Base-by-base conservation (phyloP, 2,113 vertebrate genomes). In the Australoheros scitulus region DNA sequence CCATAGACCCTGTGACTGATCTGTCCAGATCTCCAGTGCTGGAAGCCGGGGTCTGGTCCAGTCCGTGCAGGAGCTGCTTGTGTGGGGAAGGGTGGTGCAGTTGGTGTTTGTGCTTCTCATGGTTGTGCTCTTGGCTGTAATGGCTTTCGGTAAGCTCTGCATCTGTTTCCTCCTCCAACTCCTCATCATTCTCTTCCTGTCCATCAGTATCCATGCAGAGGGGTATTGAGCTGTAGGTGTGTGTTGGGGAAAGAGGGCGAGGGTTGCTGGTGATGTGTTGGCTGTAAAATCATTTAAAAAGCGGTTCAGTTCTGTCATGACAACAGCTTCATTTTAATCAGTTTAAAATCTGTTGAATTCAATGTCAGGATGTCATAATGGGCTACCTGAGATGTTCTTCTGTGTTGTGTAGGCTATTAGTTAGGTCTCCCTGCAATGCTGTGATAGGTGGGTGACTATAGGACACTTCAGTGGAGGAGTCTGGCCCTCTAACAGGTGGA, bases 1-100 rank as follows among this genome's bases (percentile, higher is more conserved):
- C 97, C 98, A 99, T 97, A 82, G 98, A 99, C 8, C 98, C 98
- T 0, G 97, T 97, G 68, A 98, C 97, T 1, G 98, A 98, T 90
- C 97, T 97, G 93, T 99, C 97, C 81, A 98, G 93, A 92, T 99
- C 98, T 43, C 97, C 97, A 0, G 96, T 95, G 20, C 97, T 98
- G 77, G 97, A 98, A 72, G 97, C 97, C 2, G 97, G 97, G 10
- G 98, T 98, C 92, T 97, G 97, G 91, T 97, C 97, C 20, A 98
- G 96, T 76, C 97, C 97, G 0, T 96, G 96, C 29, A 97, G 80
- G 29, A 97, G 94, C 74, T 97, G 96, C 93, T 96, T 95, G 87
- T 97, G 92, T n/a, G 88, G 85, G 75, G 92, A 88, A 11, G 83
- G 87, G 8, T 90, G 91, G 63, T 85, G 87, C 81, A 87, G 88